These are phyloP conservation scores for Polypedilum pembai DNA, from an alignment of 1,140 invertebrate genomes.

Conservation along the genomic window DNA sequence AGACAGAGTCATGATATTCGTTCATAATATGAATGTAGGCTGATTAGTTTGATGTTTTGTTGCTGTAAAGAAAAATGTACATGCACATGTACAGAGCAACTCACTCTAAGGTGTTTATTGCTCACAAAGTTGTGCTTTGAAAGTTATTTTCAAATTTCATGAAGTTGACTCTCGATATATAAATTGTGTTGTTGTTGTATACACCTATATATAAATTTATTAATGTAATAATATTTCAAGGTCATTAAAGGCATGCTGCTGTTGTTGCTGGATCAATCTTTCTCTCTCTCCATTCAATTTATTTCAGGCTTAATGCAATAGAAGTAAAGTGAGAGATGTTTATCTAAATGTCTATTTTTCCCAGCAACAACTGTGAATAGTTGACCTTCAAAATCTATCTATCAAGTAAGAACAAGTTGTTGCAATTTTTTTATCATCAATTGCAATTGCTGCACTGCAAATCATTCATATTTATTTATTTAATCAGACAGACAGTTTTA, in stretches of 20 bases:
- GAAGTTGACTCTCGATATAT: neutral
- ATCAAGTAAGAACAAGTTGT: neutral
- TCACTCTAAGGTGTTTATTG: neutral
- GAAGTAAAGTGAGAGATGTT: neutral
- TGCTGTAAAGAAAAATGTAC: neutral
- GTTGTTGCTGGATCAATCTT: neutral
- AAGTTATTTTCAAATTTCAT: conserved; percentile 3
- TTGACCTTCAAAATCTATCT: conserved; percentile 17
- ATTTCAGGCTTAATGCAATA: neutral
- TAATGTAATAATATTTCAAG: conserved; percentile 19
- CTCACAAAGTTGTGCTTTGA: neutral
- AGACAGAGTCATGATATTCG: neutral
- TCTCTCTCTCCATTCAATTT: neutral
- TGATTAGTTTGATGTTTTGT: neutral
- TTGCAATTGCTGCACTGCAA: neutral
- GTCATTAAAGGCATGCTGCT: neutral
- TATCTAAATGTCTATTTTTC: neutral
- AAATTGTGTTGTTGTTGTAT: too few relatives aligned
- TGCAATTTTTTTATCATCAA: conserved; percentile 12
- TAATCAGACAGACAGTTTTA: neutral
- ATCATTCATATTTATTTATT: neutral
- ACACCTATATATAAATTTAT: neutral
- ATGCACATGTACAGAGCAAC: neutral
- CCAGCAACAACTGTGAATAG: neutral
- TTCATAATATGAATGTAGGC: conserved; percentile 7